Base-by-base conservation (phyloP, 2,113 vertebrate species). In the Castor canadensis region DNA sequence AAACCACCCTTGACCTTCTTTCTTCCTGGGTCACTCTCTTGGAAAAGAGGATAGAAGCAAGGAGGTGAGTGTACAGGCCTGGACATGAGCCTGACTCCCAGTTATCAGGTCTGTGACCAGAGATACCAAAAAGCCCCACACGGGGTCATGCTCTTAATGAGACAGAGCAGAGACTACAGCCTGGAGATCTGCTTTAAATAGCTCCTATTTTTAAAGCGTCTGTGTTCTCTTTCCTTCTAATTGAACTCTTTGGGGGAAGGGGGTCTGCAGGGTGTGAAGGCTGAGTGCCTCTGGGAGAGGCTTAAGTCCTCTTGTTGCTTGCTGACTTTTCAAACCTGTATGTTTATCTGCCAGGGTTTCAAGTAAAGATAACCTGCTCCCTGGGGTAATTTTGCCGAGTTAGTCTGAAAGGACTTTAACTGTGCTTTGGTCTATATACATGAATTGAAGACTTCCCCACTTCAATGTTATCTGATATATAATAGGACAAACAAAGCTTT, bases 401-500 rank as follows among this genome's bases (percentile, higher is more conserved):
- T 3, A 49, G 13, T 67, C 7, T 49, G 30, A 40, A 56, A 85
- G 43, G 84, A 67, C 6, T 67, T 90, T 17, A 89, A 60, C 28
- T 84, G 40, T 73, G 43, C 28, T 86, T 83, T 91, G 77, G 22
- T 58, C 66, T 87, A 10, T 58, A 24, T 13, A 5, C 20, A 62
- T 83, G 24, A 35, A 35, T 58, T 92, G 69, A 80, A 80, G n/a
- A 84, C 89, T 71, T 81, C 69, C 49, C 47, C 58, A n/a, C 87
- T 92, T 97, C 79, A 60, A 72, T 85, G 80, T 87, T 58, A 89
- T 96, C 92, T 95, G 87, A 88, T 81, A 88, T 91, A 80, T 76
- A 62, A 84, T 43, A 77, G 73, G 81, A 90, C 72, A 87, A 76
- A 77, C 24, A 87, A 71, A 69, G 60, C 56, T 93, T 94, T 94